Evolutionary conservation across 2,797 vertebrate genomes (phyloP), one percentile per base, ranked within the genome.

Genomic region (Melanogrammus aeglefinus): DNA sequence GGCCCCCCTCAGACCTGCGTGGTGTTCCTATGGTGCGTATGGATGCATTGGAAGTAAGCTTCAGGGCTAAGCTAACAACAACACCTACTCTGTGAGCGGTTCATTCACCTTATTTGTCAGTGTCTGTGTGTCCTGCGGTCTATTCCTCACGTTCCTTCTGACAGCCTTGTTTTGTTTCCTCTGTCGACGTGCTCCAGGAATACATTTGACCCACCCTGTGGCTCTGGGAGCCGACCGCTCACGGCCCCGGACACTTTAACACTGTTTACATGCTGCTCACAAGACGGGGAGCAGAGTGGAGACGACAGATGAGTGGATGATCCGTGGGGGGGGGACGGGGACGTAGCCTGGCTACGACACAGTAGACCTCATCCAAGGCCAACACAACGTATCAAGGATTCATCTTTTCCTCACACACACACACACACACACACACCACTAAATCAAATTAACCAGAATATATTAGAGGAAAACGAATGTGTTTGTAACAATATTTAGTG

Each of bases 21-120:
- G 18, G 51, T n/a, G 51, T 18, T 66, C n/a, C 9, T 27, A 27
- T 24, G 16, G 57, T 21, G n/a, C 57, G 10, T 24, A 85, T 36
- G 72, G 36, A 75, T 72, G 39, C 75, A 18, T 44, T 79, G 1
- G 16, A n/a, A 63, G 71, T n/a, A 78, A 77, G 41, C 80, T 75
- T 72, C 73, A 73, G 24, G 70, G 73, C 75, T 63, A 47, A 47
- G 70, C 74, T 76, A 33, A 72, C 21, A n/a, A 51, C 47, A 16
- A 51, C 47, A 51, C 10, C 14, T 6, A 57, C 51, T 10, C 10
- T 66, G n/a, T 24, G 0, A 41, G 39, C 2, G 7, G 12, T 63
- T n/a, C 5, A 63, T n/a, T 7, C 3, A 66, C 31, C 27, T 1
- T 66, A 66, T 66, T 66, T 10, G 13, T 57, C 18, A n/a, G 6